These are phyloP conservation scores for honey bee (Apis mellifera) DNA, from an alignment of 1,140 invertebrate genomes.

Conservation along the genomic window DNA sequence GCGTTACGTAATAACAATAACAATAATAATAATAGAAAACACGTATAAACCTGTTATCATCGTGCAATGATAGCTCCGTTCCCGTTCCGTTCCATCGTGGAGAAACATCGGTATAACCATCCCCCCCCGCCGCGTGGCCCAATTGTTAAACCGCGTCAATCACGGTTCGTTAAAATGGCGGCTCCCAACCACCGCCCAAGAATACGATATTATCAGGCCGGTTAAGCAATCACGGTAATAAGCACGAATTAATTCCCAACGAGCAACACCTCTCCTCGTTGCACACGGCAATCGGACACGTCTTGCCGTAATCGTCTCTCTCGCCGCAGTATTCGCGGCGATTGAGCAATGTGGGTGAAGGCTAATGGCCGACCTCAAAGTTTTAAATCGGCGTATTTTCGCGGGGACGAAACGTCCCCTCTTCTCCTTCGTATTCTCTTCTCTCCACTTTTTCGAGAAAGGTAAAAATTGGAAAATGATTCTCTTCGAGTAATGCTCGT, in stretches of 20 bases:
- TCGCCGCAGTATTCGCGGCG: conserved; percentile 25
- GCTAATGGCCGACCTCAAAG: conserved; percentile 74
- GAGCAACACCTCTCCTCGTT: conserved; percentile 47
- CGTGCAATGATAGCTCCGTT: too few relatives aligned
- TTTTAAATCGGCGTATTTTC: conserved; percentile 72
- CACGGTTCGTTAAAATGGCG: not conserved
- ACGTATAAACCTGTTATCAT: too few relatives aligned
- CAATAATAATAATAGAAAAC: too few relatives aligned
- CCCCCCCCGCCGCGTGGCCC: too few relatives aligned
- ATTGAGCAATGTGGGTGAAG: conserved; percentile 72
- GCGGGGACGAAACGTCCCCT: conserved; percentile 56
- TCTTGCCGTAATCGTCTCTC: conserved; percentile 51
- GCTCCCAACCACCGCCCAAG: not conserved
- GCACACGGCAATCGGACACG: conserved; percentile 41
- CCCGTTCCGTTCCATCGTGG: too few relatives aligned
- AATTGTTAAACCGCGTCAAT: conserved; percentile 13
- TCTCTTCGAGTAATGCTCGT: not conserved
- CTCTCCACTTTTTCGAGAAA: not conserved
- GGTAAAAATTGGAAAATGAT: not conserved
- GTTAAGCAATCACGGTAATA: conserved; percentile 48
- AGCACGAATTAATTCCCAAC: conserved; percentile 54
- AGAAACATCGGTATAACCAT: too few relatives aligned
- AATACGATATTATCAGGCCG: conserved; percentile 41
- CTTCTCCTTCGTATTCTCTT: not conserved
- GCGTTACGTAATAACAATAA: too few relatives aligned